Percentiles rank a stretch among this genome's conserved stretches.
phyloP scores from a whole-genome alignment of 2,113 vertebrate species.

The Xenus cinereus region DNA sequence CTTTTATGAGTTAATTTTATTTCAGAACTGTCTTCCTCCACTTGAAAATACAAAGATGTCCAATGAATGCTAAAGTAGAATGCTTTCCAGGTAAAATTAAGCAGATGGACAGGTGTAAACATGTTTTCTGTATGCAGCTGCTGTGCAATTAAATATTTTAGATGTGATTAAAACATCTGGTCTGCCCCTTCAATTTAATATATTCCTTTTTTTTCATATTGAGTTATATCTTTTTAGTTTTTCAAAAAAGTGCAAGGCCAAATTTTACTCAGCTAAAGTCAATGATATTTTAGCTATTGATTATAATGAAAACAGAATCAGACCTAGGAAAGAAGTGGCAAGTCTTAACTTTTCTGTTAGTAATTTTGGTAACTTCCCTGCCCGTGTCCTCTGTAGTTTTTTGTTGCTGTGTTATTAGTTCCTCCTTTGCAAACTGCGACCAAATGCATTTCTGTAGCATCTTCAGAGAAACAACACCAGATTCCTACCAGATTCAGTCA shows the following conservation, averaged over 20 bases:
- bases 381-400: background rate
- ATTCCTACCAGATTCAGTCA: conserved; percentile 14
- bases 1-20: background rate
- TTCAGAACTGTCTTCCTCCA: background rate
- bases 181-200: background rate
- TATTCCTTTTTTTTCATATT: background rate
- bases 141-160: background rate
- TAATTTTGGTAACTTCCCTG: background rate
- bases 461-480: background rate
- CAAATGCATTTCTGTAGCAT: background rate
- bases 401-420: background rate
- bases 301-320: background rate
- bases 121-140: background rate
- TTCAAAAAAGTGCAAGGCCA: background rate
- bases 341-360: background rate
- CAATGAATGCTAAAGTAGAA: background rate
- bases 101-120: background rate
- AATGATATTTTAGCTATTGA: background rate
- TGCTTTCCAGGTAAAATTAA: background rate
- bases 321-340: background rate
- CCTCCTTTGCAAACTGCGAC: background rate
- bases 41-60: background rate
- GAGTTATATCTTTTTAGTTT: background rate
- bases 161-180: background rate
- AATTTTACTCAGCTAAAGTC: background rate